Conservation (phyloP, 2,797 vertebrate genomes). For the Lacerta agilis region DNA sequence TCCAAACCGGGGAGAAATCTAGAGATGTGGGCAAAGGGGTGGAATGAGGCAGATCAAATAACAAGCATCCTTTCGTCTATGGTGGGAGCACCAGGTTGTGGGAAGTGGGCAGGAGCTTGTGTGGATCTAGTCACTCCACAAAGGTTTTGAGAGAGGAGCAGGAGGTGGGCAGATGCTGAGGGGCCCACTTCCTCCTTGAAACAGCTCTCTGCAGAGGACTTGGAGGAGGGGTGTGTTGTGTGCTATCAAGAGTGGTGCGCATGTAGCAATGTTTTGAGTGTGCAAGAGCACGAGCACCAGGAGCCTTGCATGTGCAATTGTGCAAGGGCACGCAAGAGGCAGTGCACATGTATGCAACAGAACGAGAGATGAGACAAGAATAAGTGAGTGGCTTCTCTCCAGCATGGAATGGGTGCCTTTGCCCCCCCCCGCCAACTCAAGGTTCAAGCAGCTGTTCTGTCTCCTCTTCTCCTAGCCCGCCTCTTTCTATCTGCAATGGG, state of each 20-base stretch:
- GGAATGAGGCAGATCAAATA: not conserved
- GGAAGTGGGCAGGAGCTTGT: too few relatives aligned
- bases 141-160: not conserved
- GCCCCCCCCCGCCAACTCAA: not conserved
- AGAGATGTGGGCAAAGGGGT: too few relatives aligned
- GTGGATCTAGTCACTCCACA: not conserved
- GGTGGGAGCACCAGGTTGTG: accelerated
- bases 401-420: not conserved
- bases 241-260: not conserved
- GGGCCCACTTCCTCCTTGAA: not conserved
- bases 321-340: not conserved
- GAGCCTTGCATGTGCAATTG: too few relatives aligned
- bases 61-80: not conserved
- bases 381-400: too few relatives aligned
- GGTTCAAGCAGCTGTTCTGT: not conserved
- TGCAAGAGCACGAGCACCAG: too few relatives aligned
- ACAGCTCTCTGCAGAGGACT: not conserved
- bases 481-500: not conserved
- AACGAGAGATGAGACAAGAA: too few relatives aligned
- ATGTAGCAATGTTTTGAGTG: too few relatives aligned
- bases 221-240: not conserved
- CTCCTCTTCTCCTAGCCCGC: not conserved
- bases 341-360: not conserved
- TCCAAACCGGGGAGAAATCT: too few relatives aligned
- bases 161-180: conserved; percentile 25